Base-by-base conservation (phyloP, 2,888 invertebrate genomes). In the Nemurella pictetii region DNA sequence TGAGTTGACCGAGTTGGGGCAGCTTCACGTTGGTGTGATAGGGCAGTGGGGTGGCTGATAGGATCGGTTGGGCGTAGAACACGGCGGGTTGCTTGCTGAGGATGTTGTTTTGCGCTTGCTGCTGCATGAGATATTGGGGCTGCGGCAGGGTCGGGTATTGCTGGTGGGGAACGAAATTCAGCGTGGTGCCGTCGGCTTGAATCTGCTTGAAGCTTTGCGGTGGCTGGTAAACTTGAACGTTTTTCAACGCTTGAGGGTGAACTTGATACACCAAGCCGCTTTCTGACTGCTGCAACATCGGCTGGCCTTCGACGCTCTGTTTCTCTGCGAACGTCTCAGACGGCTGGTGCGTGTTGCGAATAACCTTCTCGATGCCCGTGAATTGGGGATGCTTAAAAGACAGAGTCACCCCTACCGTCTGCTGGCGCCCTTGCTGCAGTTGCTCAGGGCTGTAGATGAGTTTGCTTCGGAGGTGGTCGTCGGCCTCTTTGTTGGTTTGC, bases 51-150 rank as follows among this genome's bases (percentile, higher is more conserved):
- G 55, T 81, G 25, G 80, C 26, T 36, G 35, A 4, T 81, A n/a
- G 26, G 26, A 35, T 29, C 3, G 82, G 55, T 15, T 29, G 82
- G 12, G 78, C 20, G 55, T 78, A 30, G 78, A 29, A 78, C 9
- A 55, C 55, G 2, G 30, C 28, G 5, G 78, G 78, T 9, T 82
- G 82, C 72, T 82, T 82, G 28, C 9, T 36, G 15, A 72, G 26
- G n/a, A 30, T 12, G 29, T 4, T 29, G 78, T 27, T 55, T 55
- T 55, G 78, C 1, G 78, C n/a, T n/a, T n/a, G 78, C 5, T 78
- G 28, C 20, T 55, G 82, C 12, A 82, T 27, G 28, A 82, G 78
- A 78, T 78, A 82, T 28, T 82, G 82, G 12, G 82, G 82, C 28
- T 82, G 82, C 3, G 55, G 25, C n/a, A 55, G 72, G 7, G 3